Evolutionary conservation across 2,888 invertebrate species (phyloP), one percentile per base, ranked within the genome.

Genomic region (Dynastes maya): DNA sequence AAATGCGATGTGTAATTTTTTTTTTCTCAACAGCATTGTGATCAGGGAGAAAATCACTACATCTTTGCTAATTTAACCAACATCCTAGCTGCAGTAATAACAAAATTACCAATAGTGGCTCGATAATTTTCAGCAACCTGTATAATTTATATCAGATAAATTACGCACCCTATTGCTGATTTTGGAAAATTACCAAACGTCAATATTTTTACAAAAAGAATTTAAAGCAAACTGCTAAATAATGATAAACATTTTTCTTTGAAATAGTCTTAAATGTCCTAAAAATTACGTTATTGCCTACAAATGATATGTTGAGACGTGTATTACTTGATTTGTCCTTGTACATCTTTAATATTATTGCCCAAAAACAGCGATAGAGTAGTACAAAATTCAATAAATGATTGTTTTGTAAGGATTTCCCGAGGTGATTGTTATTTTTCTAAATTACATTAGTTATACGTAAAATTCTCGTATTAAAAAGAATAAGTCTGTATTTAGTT

Each of bases 281-380:
- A 74, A 74, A 22, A 45, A 45, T 71, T 71, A 61, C 5, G 49
- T 74, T 74, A 74, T 74, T 74, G 72, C 72, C 72, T 74, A 74
- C 45, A 61, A 74, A 74, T 74, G 72, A 74, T 74, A 74, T 74
- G 72, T 74, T 53, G 40, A 58, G 58, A 72, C 53, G 27, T 5
- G 37, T 72, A 61, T 58, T 74, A 74, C 49, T 63, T 63, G 61
- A 74, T 61, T 40, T 37, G 40, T 40, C 11, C 53, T 22, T 32
- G 55, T 22, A 74, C 22, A 61, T 63, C 11, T 27, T 61, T 13
- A 45, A 22, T 13, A 40, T 61, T 11, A 22, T 58, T 72, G 53
- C 61, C 61, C 45, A 40, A 40, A 74, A 74, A 45, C 45, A 61
- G 45, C 45, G 45, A 72, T 16, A 16, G 16, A 11, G 29, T 61